These are phyloP conservation scores for Eumacrocentrus americanus DNA, from an alignment of 2,888 invertebrate species.

Conservation along the genomic window DNA sequence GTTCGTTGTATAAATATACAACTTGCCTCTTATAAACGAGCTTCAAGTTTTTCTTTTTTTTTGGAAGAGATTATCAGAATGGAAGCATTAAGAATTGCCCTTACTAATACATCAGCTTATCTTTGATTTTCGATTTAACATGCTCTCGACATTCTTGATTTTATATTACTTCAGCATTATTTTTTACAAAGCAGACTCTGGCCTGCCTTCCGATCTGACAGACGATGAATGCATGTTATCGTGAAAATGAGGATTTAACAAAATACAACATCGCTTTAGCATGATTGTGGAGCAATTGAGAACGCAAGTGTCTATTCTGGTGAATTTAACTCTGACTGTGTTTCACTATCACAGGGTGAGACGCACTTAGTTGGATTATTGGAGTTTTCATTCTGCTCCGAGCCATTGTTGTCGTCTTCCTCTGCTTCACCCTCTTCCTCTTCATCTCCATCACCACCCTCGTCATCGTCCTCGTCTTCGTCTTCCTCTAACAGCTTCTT, in stretches of 20 bases:
- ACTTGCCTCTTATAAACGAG: conserved; percentile 11
- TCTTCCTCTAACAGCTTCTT: conserved; percentile 90
- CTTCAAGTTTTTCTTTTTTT: neutral
- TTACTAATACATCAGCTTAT: neutral
- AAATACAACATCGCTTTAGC: neutral
- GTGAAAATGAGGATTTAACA: neutral
- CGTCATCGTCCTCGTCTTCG: conserved; percentile 76
- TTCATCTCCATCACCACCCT: conserved; percentile 32
- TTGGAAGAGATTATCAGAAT: conserved; percentile 2
- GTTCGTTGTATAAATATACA: conserved; percentile 25
- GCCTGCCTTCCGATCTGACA: neutral
- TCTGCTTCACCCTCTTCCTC: conserved; percentile 32
- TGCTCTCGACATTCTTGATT: neutral
- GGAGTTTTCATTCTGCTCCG: conserved; percentile 35
- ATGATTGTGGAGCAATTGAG: neutral
- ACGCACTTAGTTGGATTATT: conserved; percentile 55
- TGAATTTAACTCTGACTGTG: conserved; percentile 43
- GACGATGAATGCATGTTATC: neutral
- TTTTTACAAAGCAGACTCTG: neutral
- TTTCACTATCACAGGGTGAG: conserved; percentile 55
- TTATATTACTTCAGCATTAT: neutral
- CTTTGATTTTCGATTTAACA: neutral
- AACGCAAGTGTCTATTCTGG: conserved; percentile 29
- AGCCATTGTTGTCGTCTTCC: conserved; percentile 32
- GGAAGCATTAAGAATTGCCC: neutral